Percentiles rank a stretch among this genome's conserved stretches.
Conservation (phyloP, 2,888 invertebrate species). For the Caenorhabditis imperialis region DNA sequence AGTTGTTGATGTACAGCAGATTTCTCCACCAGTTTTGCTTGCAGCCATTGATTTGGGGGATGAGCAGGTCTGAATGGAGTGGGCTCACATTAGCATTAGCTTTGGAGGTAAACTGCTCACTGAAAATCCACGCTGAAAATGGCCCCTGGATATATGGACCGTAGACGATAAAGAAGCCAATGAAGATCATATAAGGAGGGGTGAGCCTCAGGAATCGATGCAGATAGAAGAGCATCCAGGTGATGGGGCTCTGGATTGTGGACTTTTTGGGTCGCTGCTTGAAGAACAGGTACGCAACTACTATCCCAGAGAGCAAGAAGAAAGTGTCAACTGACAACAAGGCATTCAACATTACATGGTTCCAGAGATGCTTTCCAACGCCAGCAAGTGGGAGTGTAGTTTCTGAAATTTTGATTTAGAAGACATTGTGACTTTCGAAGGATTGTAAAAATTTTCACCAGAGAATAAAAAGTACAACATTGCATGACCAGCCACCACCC, state of each 20-base stretch:
- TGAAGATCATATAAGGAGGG: conserved; percentile 54
- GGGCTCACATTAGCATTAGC: background rate
- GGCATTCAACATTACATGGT: conserved; percentile 55
- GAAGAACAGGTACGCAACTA: conserved; percentile 68
- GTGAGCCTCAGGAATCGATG: conserved; percentile 64
- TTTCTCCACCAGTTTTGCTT: conserved; percentile 58
- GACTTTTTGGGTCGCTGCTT: conserved; percentile 41
- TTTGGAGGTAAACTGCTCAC: no score
- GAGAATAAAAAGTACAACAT: conserved; percentile 28
- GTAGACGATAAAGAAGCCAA: conserved; percentile 52
- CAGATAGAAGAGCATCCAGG: conserved; percentile 69
- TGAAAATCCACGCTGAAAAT: conserved; percentile 42
- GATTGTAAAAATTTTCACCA: conserved; percentile 12
- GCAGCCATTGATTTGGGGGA: conserved; percentile 36
- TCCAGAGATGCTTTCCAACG: conserved; percentile 22
- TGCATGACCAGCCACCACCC: conserved; percentile 64
- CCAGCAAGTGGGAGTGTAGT: conserved; percentile 5
- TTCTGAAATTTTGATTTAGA: conserved; percentile 8
- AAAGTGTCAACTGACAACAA: conserved; percentile 69
- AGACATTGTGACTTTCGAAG: no score
- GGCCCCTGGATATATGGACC: conserved; percentile 46
- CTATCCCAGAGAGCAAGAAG: conserved; percentile 67
- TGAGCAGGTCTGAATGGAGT: conserved; percentile 14
- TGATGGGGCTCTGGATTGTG: conserved; percentile 45
- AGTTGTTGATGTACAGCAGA: conserved; percentile 67